Percentiles rank a stretch among this genome's conserved stretches.
These are phyloP conservation scores for Pollenia labialis DNA, from an alignment of 2,888 invertebrate species.

Conservation along the genomic window DNA sequence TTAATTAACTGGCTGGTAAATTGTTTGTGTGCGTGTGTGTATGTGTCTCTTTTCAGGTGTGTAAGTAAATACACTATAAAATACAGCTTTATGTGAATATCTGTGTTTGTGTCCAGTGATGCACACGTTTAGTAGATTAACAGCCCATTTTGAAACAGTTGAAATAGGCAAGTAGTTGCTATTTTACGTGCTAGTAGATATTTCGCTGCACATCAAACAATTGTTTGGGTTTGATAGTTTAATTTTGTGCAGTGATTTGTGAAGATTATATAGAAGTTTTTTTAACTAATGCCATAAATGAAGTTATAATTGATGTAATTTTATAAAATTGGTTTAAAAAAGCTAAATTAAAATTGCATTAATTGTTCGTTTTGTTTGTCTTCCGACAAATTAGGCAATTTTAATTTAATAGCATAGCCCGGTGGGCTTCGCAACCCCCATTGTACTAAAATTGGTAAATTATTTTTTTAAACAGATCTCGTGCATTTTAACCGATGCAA, in stretches of 20 bases:
- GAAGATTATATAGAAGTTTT: neutral
- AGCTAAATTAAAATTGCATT: neutral
- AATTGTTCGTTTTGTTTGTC: no score
- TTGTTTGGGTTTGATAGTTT: neutral
- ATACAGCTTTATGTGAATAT: neutral
- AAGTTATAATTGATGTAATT: no score
- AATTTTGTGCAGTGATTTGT: neutral
- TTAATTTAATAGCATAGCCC: no score
- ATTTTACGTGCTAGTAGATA: neutral
- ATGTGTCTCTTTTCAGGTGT: no score
- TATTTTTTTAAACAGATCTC: no score
- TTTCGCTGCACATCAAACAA: neutral
- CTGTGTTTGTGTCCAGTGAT: neutral
- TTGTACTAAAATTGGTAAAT: no score
- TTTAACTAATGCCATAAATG: neutral
- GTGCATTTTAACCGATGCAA: no score
- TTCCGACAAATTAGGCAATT: no score
- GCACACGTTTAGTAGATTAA: constrained; percentile 22
- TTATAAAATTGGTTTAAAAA: neutral
- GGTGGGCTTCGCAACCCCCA: no score
- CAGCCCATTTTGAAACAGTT: constrained; percentile 20
- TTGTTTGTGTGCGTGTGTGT: neutral
- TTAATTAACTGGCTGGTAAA: constrained; percentile 45
- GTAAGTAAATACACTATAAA: constrained; percentile 6
- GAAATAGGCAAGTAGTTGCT: constrained; percentile 5